These are phyloP conservation scores for Ashinkailepas kermadecensis DNA, from an alignment of 2,888 invertebrate species.

Conservation along the genomic window DNA sequence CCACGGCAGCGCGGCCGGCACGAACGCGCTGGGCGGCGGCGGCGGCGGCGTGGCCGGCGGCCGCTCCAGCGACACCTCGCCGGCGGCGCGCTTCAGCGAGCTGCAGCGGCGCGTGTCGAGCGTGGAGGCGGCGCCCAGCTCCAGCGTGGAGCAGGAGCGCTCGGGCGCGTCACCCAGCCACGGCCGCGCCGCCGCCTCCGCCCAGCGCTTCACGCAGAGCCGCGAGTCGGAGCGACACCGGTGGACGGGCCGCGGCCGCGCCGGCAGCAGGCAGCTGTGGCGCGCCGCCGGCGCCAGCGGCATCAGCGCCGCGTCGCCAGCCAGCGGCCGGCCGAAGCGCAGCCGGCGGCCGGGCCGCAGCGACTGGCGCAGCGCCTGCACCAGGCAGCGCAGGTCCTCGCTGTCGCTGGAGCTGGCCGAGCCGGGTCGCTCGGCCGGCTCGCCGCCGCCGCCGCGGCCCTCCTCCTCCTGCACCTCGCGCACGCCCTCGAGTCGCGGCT, in stretches of 20 bases:
- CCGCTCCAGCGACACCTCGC: neutral
- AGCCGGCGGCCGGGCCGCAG: constrained; percentile 1
- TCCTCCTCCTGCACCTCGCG: constrained; percentile 25
- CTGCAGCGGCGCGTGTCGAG: neutral
- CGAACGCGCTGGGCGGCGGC: neutral
- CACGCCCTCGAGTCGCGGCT: constrained; percentile 12
- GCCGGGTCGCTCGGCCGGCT: constrained; percentile 23
- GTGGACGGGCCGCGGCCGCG: constrained; percentile 50
- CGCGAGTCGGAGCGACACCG: constrained; percentile 66
- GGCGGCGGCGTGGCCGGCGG: neutral
- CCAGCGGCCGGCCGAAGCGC: constrained; percentile 14
- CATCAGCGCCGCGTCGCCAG: constrained; percentile 44
- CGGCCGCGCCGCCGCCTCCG: constrained; percentile 41
- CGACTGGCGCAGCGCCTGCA: constrained; percentile 4
- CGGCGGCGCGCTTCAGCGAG: neutral
- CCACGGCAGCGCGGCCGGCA: constrained; percentile 8
- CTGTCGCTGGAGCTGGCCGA: constrained; percentile 26
- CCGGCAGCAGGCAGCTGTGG: constrained; percentile 64
- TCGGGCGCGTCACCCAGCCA: neutral
- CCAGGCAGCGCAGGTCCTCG: constrained; percentile 19
- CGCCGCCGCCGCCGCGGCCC: constrained; percentile 4
- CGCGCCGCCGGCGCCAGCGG: neutral
- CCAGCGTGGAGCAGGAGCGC: neutral
- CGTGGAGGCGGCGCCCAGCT: neutral
- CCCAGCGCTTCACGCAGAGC: constrained; percentile 59